Percentiles rank a stretch among this genome's conserved stretches.
phyloP scores from a whole-genome alignment of 64 coral and sea anemone species.

The Hydrozoanthus tunicans region DNA sequence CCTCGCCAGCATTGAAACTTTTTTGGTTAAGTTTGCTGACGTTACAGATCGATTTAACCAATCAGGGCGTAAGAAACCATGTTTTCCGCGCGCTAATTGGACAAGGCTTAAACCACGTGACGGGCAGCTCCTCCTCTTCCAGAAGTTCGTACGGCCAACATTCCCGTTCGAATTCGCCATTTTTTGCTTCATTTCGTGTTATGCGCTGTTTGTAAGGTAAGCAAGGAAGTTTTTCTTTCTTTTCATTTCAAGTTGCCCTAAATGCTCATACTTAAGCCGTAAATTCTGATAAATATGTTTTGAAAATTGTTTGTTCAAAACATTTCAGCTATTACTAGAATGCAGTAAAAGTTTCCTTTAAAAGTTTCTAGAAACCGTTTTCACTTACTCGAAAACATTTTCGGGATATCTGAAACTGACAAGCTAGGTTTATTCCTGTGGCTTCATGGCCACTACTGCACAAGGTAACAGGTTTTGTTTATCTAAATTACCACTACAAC shows the following conservation, averaged over 20 bases:
- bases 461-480: background rate
- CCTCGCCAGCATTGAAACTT: conserved; percentile 57
- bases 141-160: conserved; percentile 18
- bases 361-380: conserved; percentile 70
- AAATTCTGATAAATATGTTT: background rate
- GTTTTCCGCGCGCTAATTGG: conserved; percentile 55
- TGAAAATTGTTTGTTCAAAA: background rate
- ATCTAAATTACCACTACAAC: background rate
- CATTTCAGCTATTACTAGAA: background rate
- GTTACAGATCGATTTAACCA: conserved; percentile 18
- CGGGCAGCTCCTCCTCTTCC: conserved; percentile 27
- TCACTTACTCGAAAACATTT: conserved; percentile 27
- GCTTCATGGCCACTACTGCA: background rate
- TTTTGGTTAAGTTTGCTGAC: conserved; percentile 33
- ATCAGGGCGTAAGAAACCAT: background rate
- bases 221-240: conserved; percentile 8
- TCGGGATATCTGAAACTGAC: conserved; percentile 18
- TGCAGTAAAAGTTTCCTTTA: conserved; percentile 29
- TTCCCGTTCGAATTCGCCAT: conserved; percentile 65
- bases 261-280: background rate
- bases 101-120: conserved; percentile 41
- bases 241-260: background rate
- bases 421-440: conserved; percentile 4
- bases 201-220: conserved; percentile 34
- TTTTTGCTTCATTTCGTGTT: conserved; percentile 53